phyloP scores from a whole-genome alignment of 2,888 invertebrate species.

The Lysandra bellargus region DNA sequence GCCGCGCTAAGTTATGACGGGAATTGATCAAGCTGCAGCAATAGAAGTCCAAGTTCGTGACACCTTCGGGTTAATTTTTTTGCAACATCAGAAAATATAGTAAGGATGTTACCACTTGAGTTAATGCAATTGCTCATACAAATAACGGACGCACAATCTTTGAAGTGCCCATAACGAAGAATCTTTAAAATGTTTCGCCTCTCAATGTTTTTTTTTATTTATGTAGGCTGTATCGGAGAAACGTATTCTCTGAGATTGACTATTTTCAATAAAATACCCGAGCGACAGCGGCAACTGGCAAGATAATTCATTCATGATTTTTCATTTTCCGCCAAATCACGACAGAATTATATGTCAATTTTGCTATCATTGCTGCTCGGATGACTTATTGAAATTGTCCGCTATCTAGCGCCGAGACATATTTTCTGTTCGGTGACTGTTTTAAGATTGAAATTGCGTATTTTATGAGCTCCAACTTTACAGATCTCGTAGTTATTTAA shows the following conservation, averaged over 20 bases:
- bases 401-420: constrained; percentile 8
- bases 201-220: not conserved
- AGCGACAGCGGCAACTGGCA: not conserved
- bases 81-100: not conserved
- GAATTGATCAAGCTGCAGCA: not conserved
- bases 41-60: not conserved
- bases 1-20: not conserved
- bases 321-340: constrained; percentile 18
- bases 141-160: not conserved
- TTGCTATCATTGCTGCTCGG: constrained; percentile 10
- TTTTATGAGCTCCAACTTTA: not conserved
- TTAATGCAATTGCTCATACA: not conserved
- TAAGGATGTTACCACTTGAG: no score
- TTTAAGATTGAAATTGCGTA: constrained; percentile 7
- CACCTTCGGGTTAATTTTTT: not conserved
- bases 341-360: constrained; percentile 7
- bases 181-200: not conserved
- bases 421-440: constrained; percentile 6
- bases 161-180: not conserved
- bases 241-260: constrained; percentile 16
- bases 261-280: constrained; percentile 16
- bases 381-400: constrained; percentile 16
- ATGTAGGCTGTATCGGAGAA: not conserved
- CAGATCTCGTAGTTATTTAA: not conserved
- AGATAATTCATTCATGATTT: constrained; percentile 21